These are phyloP conservation scores for Onychorhynchus coronatus DNA, from an alignment of 2,113 vertebrate species.

Conservation along the genomic window DNA sequence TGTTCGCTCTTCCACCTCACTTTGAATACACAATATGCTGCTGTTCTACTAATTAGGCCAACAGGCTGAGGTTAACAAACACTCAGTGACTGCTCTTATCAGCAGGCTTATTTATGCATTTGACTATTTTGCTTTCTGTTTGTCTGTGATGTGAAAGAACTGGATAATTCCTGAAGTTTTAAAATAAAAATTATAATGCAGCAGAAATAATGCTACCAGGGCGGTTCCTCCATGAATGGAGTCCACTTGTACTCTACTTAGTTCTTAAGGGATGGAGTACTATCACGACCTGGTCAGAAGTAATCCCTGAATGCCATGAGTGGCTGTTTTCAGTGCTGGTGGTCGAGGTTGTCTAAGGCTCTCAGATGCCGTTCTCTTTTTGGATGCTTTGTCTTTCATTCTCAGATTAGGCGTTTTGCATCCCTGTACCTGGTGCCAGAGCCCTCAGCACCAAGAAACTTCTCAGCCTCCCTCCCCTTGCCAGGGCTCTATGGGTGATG, in stretches of 20 bases:
- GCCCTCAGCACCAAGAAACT: not conserved
- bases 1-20: not conserved
- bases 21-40: not conserved
- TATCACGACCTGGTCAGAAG: not conserved
- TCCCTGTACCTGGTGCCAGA: not conserved
- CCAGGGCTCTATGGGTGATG: not conserved
- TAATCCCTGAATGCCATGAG: not conserved
- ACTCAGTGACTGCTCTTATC: not conserved
- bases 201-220: not conserved
- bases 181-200: not conserved
- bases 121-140: conserved; percentile 7
- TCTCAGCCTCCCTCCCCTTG: not conserved
- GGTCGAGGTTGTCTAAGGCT: not conserved
- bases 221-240: not conserved
- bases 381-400: not conserved
- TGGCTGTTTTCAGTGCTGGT: not conserved
- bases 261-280: not conserved
- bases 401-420: not conserved
- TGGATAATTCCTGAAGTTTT: not conserved
- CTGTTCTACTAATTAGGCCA: conserved; percentile 8
- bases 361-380: not conserved
- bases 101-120: conserved; percentile 45
- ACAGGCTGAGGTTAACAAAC: conserved; percentile 17
- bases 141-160: not conserved
- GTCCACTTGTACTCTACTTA: not conserved